These are phyloP conservation scores for Vanacampus margaritifer DNA, from an alignment of 2,113 vertebrate genomes.

Conservation along the genomic window DNA sequence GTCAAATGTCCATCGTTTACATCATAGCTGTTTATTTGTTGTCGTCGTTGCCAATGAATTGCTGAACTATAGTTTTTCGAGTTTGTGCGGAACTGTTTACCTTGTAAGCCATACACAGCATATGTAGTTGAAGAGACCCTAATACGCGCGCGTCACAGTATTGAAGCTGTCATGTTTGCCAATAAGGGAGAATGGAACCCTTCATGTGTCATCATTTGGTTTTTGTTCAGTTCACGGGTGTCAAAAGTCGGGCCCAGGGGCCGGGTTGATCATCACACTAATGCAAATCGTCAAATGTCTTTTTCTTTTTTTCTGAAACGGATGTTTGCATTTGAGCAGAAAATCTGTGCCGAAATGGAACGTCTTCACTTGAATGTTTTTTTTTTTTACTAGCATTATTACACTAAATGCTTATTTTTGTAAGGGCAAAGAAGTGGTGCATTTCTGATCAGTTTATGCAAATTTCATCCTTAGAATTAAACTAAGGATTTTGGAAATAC, in stretches of 20 bases:
- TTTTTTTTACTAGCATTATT: not conserved
- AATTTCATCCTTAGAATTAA: not conserved
- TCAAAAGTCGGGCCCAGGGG: not conserved
- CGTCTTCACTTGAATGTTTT: too few relatives aligned
- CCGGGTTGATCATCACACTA: not conserved
- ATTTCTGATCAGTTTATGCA: too few relatives aligned
- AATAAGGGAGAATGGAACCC: not conserved
- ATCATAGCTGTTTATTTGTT: conserved; percentile 75
- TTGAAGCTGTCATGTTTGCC: not conserved
- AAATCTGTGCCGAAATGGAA: not conserved
- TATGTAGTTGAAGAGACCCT: conserved; percentile 70
- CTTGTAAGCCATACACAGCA: conserved; percentile 82
- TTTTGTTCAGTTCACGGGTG: not conserved
- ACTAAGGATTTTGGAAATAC: not conserved
- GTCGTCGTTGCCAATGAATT: conserved; percentile 81
- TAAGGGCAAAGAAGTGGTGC: too few relatives aligned
- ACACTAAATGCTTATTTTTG: not conserved
- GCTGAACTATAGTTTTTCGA: conserved; percentile 74
- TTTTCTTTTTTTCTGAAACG: not conserved
- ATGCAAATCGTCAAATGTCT: not conserved
- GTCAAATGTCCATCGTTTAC: conserved; percentile 84
- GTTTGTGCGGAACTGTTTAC: conserved; percentile 79
- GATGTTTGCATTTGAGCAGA: not conserved
- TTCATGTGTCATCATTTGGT: not conserved
- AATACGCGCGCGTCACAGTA: not conserved